Conservation (phyloP, 2,888 invertebrate genomes). For the Harpalus rufipes region DNA sequence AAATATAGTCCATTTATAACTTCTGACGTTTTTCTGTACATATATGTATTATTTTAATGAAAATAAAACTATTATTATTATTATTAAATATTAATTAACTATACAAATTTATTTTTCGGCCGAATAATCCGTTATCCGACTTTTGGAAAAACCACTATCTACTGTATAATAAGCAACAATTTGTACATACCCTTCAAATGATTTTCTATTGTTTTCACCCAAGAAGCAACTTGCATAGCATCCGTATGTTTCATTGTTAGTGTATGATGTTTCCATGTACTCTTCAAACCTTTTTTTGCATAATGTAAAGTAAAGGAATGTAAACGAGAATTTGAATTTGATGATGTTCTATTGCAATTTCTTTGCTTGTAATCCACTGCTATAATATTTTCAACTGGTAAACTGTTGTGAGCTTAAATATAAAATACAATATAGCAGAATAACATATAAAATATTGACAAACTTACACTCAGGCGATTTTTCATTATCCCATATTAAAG, state of each 20-base stretch:
- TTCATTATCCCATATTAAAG: slow-evolving; percentile 83
- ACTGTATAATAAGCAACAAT: neutral
- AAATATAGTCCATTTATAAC: no score
- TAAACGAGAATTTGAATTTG: slow-evolving; percentile 72
- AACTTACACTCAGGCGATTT: slow-evolving; percentile 79
- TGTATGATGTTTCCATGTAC: slow-evolving; percentile 81
- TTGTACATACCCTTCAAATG: slow-evolving; percentile 77
- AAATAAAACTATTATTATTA: no score
- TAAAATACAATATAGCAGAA: slow-evolving; percentile 14
- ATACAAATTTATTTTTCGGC: no score
- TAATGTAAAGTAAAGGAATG: slow-evolving; percentile 82
- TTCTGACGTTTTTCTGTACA: no score
- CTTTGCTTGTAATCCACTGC: slow-evolving; percentile 78
- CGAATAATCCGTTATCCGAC: no score
- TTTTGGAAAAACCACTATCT: no score
- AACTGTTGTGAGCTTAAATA: slow-evolving; percentile 78
- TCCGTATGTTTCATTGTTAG: slow-evolving; percentile 82
- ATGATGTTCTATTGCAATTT: slow-evolving; percentile 73
- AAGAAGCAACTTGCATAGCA: slow-evolving; percentile 81
- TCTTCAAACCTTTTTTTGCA: slow-evolving; percentile 79
- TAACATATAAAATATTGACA: neutral
- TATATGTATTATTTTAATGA: no score
- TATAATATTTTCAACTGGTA: slow-evolving; percentile 80
- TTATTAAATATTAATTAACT: no score
- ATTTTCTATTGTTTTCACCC: slow-evolving; percentile 81